Percentiles rank a stretch among this genome's conserved stretches.
phyloP scores from a whole-genome alignment of 2,888 invertebrate genomes.

The Noctuana brunneofusca region DNA sequence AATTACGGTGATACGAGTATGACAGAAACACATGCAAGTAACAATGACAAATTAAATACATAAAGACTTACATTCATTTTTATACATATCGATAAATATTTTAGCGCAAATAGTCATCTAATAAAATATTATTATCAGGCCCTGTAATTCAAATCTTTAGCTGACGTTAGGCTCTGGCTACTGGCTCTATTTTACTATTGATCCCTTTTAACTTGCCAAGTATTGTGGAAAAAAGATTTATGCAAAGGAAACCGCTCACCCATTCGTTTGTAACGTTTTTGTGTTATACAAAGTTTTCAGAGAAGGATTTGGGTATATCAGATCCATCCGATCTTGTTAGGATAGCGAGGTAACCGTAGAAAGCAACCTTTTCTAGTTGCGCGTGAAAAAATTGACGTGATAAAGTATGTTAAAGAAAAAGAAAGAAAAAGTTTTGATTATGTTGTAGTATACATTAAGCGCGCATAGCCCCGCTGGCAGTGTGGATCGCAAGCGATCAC shows the following conservation, averaged over 20 bases:
- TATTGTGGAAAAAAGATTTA: constrained; percentile 26
- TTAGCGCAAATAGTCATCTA: too few relatives aligned
- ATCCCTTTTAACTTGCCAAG: constrained; percentile 21
- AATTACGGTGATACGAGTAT: too few relatives aligned
- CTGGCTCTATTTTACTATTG: background rate
- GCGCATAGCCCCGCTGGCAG: too few relatives aligned
- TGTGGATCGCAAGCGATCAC: too few relatives aligned
- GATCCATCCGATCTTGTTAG: constrained; percentile 37
- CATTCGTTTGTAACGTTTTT: constrained; percentile 41
- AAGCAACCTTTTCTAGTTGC: constrained; percentile 13
- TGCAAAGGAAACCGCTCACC: constrained; percentile 36
- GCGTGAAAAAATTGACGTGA: background rate
- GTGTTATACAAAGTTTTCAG: constrained; percentile 42
- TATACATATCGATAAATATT: too few relatives aligned
- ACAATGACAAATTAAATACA: too few relatives aligned
- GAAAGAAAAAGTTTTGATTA: too few relatives aligned
- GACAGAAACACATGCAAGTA: too few relatives aligned
- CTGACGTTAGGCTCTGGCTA: too few relatives aligned
- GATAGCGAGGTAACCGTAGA: constrained; percentile 15
- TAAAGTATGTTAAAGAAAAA: background rate
- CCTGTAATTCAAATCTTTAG: background rate
- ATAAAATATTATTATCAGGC: background rate
- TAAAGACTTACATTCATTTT: too few relatives aligned
- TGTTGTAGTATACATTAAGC: too few relatives aligned
- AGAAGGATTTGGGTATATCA: constrained; percentile 39